These are phyloP conservation scores for Ceratothoa steindachneri DNA, from an alignment of 2,888 invertebrate species.

Conservation along the genomic window DNA sequence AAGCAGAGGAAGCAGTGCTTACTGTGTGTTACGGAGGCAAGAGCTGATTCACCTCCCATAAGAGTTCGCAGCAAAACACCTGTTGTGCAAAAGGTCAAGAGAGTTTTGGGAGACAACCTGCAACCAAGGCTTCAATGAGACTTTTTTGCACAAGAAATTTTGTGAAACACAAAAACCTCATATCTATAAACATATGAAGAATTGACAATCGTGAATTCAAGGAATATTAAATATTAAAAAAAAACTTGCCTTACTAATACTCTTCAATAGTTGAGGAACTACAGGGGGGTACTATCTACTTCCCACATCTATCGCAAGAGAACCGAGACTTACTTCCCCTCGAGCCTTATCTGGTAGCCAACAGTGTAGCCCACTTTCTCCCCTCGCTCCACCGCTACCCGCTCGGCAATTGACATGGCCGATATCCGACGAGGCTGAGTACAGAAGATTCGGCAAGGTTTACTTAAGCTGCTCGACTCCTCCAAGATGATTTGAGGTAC, in stretches of 20 bases:
- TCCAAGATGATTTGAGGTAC: constrained; percentile 89
- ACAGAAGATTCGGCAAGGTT: constrained; percentile 77
- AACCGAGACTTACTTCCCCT: constrained; percentile 64
- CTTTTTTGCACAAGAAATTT: constrained; percentile 15
- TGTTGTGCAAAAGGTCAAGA: constrained; percentile 86
- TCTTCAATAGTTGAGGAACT: too few relatives aligned
- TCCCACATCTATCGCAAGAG: too few relatives aligned
- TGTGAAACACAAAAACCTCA: not conserved
- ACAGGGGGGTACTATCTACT: too few relatives aligned
- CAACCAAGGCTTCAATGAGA: constrained; percentile 15
- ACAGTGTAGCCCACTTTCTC: constrained; percentile 62
- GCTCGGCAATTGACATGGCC: constrained; percentile 80
- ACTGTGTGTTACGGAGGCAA: constrained; percentile 73
- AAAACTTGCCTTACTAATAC: too few relatives aligned
- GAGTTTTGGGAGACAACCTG: constrained; percentile 70
- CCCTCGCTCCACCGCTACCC: constrained; percentile 73
- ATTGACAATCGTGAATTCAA: constrained; percentile 5
- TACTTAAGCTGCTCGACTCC: constrained; percentile 60
- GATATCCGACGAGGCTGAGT: constrained; percentile 90
- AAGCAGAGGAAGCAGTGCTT: too few relatives aligned
- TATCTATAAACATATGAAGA: not conserved
- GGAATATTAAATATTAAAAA: too few relatives aligned
- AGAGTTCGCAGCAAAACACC: constrained; percentile 82
- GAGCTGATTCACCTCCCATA: constrained; percentile 70
- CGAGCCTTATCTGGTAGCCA: constrained; percentile 86